Evolutionary conservation across 2,888 invertebrate genomes (phyloP), one percentile per base, ranked within the genome.

Genomic region (Epirrhoe alternata): DNA sequence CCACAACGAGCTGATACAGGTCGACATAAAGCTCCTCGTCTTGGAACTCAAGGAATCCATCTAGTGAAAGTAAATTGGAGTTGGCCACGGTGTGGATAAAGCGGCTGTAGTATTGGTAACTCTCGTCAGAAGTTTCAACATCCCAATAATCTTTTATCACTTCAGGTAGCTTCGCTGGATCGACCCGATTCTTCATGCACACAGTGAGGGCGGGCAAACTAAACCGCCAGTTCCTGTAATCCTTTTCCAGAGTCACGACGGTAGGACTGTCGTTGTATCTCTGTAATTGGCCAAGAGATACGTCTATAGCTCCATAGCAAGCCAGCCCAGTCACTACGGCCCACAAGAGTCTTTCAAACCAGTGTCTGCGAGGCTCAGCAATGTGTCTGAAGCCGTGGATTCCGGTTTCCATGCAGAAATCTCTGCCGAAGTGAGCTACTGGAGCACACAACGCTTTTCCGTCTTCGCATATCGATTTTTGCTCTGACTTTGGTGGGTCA

Each of bases 171-270:
- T 87, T 89, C 0, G 59, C 35, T 0, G 71, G 70, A 62, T 94
- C 88, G 0, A 89, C 79, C 73, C 85, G 80, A 33, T 89, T 77
- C 89, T 83, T 73, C 64, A 91, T 87, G 75, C 95, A 95, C 47
- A 91, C 90, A 0, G 95, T 95, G 4, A 94, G 82, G 0, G 94
- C 94, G 0, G 95, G 95, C 72, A 95, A 87, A 12, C 91, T 90
- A 79, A 94, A 94, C 57, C 88, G 84, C 95, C 95, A 95, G 47
- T 94, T 93, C 52, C 95, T 81, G 80, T 92, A 95, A 84, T 95
- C 94, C 71, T 95, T 95, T 75, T 95, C 94, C 68, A 95, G 79
- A 0, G 95, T 94, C 7, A 95, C 94, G 5, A 95, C 95, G 0
- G 95, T 95, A 0, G 95, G 95, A 76, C 92, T 95, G 52, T 94